Evolutionary conservation across 2,888 invertebrate genomes (phyloP).

Genomic region (Dorcus parallelipipedus): DNA sequence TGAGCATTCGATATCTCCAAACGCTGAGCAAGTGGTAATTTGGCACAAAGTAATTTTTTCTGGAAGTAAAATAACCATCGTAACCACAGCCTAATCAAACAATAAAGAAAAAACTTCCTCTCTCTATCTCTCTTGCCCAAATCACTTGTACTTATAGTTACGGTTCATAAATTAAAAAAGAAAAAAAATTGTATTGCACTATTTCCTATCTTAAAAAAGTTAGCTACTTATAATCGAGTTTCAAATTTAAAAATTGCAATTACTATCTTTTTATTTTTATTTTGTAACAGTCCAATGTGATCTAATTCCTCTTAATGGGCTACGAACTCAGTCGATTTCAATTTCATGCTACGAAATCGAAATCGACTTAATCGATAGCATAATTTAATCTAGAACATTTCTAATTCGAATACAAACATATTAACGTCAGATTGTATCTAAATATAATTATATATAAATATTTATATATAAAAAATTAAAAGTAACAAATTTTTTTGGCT

Average conservation of each 20-base stretch:
- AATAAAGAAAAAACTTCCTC: not conserved
- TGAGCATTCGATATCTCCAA: no score
- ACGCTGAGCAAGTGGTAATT: no score
- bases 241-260: conserved; percentile 9
- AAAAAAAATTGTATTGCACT: conserved; percentile 14
- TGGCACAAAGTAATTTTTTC: no score
- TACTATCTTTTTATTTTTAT: not conserved
- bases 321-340: not conserved
- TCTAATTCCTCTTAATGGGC: conserved; percentile 8
- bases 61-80: no score
- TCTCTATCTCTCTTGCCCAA: conserved; percentile 4
- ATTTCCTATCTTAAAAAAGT: not conserved
- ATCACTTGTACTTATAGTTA: conserved; percentile 5
- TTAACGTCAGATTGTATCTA: conserved; percentile 44
- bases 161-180: not conserved
- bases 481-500: conserved; percentile 77
- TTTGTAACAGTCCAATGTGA: conserved; percentile 18
- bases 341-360: not conserved
- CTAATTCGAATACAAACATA: conserved; percentile 20
- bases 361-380: not conserved
- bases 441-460: conserved; percentile 49
- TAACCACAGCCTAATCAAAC: no score
- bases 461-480: conserved; percentile 54
- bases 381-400: conserved; percentile 7
- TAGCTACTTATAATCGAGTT: not conserved